Percentiles rank a stretch among this genome's conserved stretches.
Evolutionary conservation across 2,888 invertebrate genomes (phyloP).

Genomic region (Apotomis capreana): DNA sequence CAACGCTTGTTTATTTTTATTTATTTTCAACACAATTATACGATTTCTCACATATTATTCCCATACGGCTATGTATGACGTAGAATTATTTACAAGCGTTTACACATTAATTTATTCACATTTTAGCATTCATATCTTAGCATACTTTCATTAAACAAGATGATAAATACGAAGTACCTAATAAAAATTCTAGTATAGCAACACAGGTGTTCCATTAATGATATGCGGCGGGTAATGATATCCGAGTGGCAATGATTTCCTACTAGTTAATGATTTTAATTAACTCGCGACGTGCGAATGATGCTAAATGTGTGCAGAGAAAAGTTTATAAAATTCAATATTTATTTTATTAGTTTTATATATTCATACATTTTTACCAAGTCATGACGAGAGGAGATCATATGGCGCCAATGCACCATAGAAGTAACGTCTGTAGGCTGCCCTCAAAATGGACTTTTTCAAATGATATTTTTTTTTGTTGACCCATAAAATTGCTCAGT

Average conservation of each 20-base stretch:
- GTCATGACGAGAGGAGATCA: too few species aligned
- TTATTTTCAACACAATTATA: not conserved
- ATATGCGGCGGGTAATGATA: constrained; percentile 21
- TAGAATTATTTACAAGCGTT: constrained; percentile 16
- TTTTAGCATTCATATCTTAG: too few species aligned
- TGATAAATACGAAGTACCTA: constrained; percentile 10
- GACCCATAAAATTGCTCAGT: too few species aligned
- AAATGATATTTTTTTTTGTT: too few species aligned
- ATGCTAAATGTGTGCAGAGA: constrained; percentile 14
- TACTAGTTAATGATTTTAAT: constrained; percentile 27
- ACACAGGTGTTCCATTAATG: constrained; percentile 32
- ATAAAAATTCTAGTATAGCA: constrained; percentile 27
- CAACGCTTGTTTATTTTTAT: not conserved
- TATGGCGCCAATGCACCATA: too few species aligned
- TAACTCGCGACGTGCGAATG: constrained; percentile 20
- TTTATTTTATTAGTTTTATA: not conserved
- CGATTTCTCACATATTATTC: not conserved
- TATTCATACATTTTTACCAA: too few species aligned
- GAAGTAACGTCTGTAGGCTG: too few species aligned
- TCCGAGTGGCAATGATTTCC: constrained; percentile 34
- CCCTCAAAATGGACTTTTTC: too few species aligned
- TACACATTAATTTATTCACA: constrained; percentile 21
- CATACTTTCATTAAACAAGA: constrained; percentile 19
- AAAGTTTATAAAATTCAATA: constrained; percentile 11
- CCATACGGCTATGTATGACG: not conserved